phyloP scores from a whole-genome alignment of 1,140 invertebrate species.

The Saccostrea cuccullata region DNA sequence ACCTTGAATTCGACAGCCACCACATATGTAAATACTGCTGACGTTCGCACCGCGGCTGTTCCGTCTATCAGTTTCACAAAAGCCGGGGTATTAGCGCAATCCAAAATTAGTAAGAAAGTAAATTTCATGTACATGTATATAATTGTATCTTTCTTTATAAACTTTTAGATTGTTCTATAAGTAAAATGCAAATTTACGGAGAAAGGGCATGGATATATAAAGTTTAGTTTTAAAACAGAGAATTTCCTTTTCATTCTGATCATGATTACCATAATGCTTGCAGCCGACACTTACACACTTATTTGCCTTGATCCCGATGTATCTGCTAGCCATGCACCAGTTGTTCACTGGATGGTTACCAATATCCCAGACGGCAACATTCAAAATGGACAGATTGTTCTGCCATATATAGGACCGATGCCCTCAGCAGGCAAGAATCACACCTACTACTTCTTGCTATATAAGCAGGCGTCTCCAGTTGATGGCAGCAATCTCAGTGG shows the following conservation, averaged over 20 bases:
- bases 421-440: constrained; percentile 56
- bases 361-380: constrained; percentile 59
- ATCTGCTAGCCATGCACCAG: constrained; percentile 46
- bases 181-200: too few relatives aligned
- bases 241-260: too few relatives aligned
- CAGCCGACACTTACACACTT: constrained; percentile 47
- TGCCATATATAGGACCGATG: constrained; percentile 59
- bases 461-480: constrained; percentile 47
- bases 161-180: too few relatives aligned
- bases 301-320: constrained; percentile 60
- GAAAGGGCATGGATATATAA: too few relatives aligned
- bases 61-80: neutral
- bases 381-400: constrained; percentile 52
- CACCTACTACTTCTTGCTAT: constrained; percentile 62
- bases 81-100: neutral
- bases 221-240: too few relatives aligned
- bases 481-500: neutral
- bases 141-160: too few relatives aligned
- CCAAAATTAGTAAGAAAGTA: neutral
- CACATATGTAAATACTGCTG: neutral
- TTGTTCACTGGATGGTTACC: constrained; percentile 61
- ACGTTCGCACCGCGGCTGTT: neutral
- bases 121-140: neutral
- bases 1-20: neutral
- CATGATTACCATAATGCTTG: too few relatives aligned